Evolutionary conservation across 2,113 vertebrate genomes (phyloP).

Genomic region (Oryzias curvinotus): DNA sequence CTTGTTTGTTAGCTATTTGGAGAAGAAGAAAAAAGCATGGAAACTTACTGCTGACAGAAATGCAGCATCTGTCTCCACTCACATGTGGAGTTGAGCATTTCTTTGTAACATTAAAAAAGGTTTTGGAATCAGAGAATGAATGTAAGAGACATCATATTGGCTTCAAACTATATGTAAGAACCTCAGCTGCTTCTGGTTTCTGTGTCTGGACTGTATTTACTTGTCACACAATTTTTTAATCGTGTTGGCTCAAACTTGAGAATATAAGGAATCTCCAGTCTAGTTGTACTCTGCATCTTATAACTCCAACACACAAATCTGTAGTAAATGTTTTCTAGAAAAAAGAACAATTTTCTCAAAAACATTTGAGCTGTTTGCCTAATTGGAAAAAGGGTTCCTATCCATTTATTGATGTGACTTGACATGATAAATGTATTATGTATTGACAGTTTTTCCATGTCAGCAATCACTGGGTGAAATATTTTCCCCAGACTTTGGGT

Average conservation of each 20-base stretch:
- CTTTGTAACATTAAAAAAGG: constrained; percentile 24
- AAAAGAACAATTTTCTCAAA: constrained; percentile 14
- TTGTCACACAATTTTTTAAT: background rate
- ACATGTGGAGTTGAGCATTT: constrained; percentile 17
- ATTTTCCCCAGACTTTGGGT: constrained; percentile 23
- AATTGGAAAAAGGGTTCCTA: background rate
- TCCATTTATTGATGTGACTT: background rate
- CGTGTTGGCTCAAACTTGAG: constrained; percentile 4
- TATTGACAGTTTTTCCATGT: constrained; percentile 14
- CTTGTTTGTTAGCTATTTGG: constrained; percentile 14
- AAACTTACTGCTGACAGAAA: constrained; percentile 20
- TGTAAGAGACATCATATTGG: constrained; percentile 5
- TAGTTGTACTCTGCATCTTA: constrained; percentile 23
- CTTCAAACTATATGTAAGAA: background rate
- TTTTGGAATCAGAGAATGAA: background rate
- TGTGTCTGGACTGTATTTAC: constrained; percentile 12
- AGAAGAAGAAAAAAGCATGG: background rate
- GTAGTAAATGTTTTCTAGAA: constrained; percentile 36
- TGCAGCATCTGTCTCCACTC: constrained; percentile 34
- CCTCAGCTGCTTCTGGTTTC: background rate
- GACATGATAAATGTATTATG: constrained; percentile 3
- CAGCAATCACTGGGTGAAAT: constrained; percentile 12
- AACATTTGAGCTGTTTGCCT: background rate
- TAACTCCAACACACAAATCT: constrained; percentile 31
- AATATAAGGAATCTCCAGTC: constrained; percentile 20